Conservation (phyloP, 2,888 invertebrate species). For the Aphrophora alni region DNA sequence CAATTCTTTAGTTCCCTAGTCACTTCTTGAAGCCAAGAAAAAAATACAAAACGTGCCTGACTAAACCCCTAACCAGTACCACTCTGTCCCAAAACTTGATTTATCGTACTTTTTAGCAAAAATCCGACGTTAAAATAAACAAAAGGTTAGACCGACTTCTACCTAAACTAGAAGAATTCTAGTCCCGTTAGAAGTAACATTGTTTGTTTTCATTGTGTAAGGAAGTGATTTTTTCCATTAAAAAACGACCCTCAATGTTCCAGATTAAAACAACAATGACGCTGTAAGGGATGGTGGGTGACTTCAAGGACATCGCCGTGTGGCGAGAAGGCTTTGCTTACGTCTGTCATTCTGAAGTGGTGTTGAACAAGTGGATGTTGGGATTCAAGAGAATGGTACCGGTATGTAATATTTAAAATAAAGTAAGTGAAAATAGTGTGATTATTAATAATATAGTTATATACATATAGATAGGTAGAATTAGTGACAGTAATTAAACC, state of each 20-base stretch:
- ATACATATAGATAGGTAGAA: too few relatives aligned
- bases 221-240: not conserved
- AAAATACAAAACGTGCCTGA: not conserved
- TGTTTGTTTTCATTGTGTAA: not conserved
- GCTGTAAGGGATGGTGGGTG: too few relatives aligned
- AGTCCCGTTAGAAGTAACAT: not conserved
- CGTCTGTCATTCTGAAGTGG: too few relatives aligned
- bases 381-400: too few relatives aligned
- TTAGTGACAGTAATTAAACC: too few relatives aligned
- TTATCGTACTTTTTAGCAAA: not conserved
- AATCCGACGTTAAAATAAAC: not conserved
- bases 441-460: too few relatives aligned
- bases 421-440: too few relatives aligned
- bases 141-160: not conserved
- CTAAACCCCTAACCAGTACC: not conserved
- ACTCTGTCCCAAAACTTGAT: not conserved
- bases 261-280: not conserved
- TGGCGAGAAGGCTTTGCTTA: too few relatives aligned
- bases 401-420: too few relatives aligned
- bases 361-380: too few relatives aligned
- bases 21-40: not conserved
- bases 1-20: too few relatives aligned
- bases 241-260: not conserved
- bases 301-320: not conserved
- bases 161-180: not conserved